Evolutionary conservation across 2,888 invertebrate genomes (phyloP).

Genomic region (Merodon equestris): DNA sequence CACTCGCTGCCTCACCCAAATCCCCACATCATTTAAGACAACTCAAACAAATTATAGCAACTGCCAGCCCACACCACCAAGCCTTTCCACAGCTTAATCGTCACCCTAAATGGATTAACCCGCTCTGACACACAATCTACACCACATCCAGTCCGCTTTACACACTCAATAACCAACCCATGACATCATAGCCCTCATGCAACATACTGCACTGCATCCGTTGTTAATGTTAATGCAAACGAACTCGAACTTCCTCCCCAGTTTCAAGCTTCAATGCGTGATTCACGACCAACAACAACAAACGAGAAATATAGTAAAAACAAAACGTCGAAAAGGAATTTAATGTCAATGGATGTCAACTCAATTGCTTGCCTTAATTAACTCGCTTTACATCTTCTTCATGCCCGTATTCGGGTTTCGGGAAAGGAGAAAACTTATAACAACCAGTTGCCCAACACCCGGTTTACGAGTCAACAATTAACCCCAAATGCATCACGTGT

Average conservation of each 20-base stretch:
- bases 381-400: constrained; percentile 15
- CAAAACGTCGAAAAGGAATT: constrained; percentile 2
- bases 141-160: constrained; percentile 9
- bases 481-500: constrained; percentile 31
- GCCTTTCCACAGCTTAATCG: constrained; percentile 20
- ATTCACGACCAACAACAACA: too few species aligned
- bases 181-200: constrained; percentile 30
- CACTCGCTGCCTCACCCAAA: too few species aligned
- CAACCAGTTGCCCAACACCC: constrained; percentile 31
- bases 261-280: neutral
- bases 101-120: constrained; percentile 29
- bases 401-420: constrained; percentile 1
- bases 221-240: constrained; percentile 39
- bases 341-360: constrained; percentile 53
- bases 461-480: constrained; percentile 35
- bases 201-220: constrained; percentile 26
- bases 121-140: constrained; percentile 17
- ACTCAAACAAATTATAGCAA: neutral
- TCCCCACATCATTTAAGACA: too few species aligned
- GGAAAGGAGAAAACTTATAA: constrained; percentile 2
- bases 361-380: constrained; percentile 55
- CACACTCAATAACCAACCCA: neutral
- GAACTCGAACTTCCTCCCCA: constrained; percentile 52
- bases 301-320: too few species aligned
- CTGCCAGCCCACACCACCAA: neutral